Base-by-base conservation (phyloP, 2,888 invertebrate species). In the Scelioninae gen. 2 region DNA sequence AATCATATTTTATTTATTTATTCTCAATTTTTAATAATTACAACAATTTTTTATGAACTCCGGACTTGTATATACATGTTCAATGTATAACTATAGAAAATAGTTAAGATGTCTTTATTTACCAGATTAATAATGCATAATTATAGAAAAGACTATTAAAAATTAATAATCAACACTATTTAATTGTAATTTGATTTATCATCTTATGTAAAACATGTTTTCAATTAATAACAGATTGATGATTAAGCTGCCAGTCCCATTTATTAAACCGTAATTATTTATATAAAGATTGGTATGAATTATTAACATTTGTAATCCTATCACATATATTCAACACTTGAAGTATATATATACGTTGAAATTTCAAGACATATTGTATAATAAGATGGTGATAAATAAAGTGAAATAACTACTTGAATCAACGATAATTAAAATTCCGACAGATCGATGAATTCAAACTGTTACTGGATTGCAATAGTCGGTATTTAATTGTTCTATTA, bases 361-460 rank as follows among this genome's bases (percentile, higher is more conserved):
- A 55, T 55, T 28, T 43, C n/a, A 43, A 11, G 9, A 41, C 18
- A 18, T 18, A 6, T 3, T 45, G 22, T 53, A 37, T 43, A n/a
- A 19, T 35, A 46, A 45, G 58, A 45, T 13, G 46, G 11, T 18
- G 3, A 35, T 35, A 45, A 46, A 58, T 46, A 35, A 58, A 58
- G 46, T 35, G 41, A n/a, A n/a, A n/a, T n/a, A 55, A 25, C 41
- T 41, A 41, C 28, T 41, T 28, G 35, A 35, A 58, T 35, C 15
- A 45, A 58, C 35, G 45, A 58, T 58, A 58, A 58, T 45, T 58
- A 19, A 45, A 58, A 35, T 58, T 58, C 18, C 45, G 15, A 39
- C 35, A 35, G 58, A 58, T 45, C 45, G 33, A 46, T 46, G 33
- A 45, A 45, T 45, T 45, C 45, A 46, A 45, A 35, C 45, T 45